Evolutionary conservation across 1,140 invertebrate species (phyloP), one percentile per base, ranked within the genome.

Genomic region (Caerostris extrusa): DNA sequence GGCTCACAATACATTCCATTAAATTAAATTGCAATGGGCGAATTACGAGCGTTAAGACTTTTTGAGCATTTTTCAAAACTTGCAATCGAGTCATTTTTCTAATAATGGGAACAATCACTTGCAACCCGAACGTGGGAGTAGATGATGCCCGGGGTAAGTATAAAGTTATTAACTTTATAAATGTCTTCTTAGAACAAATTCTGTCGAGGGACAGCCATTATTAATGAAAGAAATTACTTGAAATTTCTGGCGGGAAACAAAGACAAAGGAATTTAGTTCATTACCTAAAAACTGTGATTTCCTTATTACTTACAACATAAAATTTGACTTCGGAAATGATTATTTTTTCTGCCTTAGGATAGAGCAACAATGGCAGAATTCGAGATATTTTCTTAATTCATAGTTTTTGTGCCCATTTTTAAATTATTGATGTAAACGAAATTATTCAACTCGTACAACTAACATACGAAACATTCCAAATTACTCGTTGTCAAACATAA

Each of bases 151-250:
- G 6, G 19, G 8, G 19, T 8, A 50, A 77, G 34, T 8, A 34
- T 12, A 3, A 50, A 53, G 71, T 77, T 77, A 77, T 77, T 77
- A 77, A 77, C 71, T 77, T 77, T 77, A 77, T 77, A 77, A 77
- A 77, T 77, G 71, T 34, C 50, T 34, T 64, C 61, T 53, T 14
- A 4, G 19, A 77, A 77, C 34, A 50, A 50, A 50, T 50, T 77
- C 34, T 12, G 10, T 10, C 50, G 19, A 53, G 53, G 34, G 34
- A 34, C 8, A 10, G 19, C 6, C 19, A 77, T 50, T 34, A 34
- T 50, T 77, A 77, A 77, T 77, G 71, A 8, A 77, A 53, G 71
- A 77, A 50, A 77, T 77, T 77, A 77, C 71, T 67, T 67, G 34
- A 50, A 77, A 12, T 34, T 77, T 53, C 50, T 77, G 71, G 53